These are phyloP conservation scores for Trachops cirrhosus DNA, from an alignment of 2,797 vertebrate species.

Conservation along the genomic window DNA sequence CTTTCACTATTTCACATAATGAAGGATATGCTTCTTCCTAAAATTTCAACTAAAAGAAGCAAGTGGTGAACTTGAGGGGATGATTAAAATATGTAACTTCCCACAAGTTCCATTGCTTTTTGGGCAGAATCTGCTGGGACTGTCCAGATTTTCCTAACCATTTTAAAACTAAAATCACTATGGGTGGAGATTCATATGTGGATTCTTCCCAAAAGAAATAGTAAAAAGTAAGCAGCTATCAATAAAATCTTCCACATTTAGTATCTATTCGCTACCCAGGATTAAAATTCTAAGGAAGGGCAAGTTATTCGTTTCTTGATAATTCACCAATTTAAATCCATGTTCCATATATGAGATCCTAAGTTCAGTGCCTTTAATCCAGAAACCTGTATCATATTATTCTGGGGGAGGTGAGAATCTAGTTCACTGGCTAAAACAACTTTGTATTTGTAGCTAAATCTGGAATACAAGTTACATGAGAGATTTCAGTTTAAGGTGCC, in stretches of 20 bases:
- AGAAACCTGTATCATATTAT: background rate
- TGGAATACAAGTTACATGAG: background rate
- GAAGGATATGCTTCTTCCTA: background rate
- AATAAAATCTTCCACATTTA: background rate
- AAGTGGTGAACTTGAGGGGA: background rate
- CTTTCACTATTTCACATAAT: background rate
- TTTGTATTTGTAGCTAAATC: background rate
- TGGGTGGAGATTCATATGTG: background rate
- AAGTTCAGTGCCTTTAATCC: background rate
- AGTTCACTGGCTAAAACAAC: background rate
- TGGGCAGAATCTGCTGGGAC: background rate
- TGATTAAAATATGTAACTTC: background rate
- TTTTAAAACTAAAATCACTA: conserved; percentile 1
- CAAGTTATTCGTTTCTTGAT: background rate
- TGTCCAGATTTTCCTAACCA: background rate
- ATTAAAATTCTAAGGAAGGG: conserved; percentile 24
- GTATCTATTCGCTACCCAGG: background rate
- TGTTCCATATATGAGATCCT: background rate
- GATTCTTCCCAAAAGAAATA: background rate
- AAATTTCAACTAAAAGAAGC: background rate
- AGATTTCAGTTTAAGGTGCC: background rate
- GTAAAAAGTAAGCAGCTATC: background rate
- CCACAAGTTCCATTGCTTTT: background rate
- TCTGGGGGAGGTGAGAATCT: background rate
- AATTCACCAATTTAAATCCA: background rate